Conservation (phyloP, 2,888 invertebrate species). For the Craniophora ligustri region DNA sequence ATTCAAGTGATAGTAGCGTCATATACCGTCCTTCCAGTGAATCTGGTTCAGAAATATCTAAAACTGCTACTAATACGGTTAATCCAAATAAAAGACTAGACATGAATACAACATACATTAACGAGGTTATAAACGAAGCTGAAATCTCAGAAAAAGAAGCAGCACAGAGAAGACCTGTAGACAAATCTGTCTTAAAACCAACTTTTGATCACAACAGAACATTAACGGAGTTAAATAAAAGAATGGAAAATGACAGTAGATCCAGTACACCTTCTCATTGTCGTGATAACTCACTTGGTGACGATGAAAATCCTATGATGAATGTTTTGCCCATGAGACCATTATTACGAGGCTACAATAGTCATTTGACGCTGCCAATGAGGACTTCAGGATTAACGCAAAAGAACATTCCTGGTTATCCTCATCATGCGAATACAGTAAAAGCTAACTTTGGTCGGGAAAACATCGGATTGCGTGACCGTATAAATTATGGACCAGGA, state of each 20-base stretch:
- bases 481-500: slow-evolving; percentile 87
- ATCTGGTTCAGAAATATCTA: slow-evolving; percentile 90
- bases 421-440: slow-evolving; percentile 87
- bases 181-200: slow-evolving; percentile 68
- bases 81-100: slow-evolving; percentile 86
- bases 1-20: slow-evolving; percentile 92
- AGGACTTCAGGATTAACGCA: slow-evolving; percentile 85
- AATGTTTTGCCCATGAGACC: slow-evolving; percentile 98
- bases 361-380: slow-evolving; percentile 93
- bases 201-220: slow-evolving; percentile 76
- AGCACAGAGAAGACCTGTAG: slow-evolving; percentile 74
- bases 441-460: slow-evolving; percentile 87
- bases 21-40: slow-evolving; percentile 93
- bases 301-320: slow-evolving; percentile 92
- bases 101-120: slow-evolving; percentile 86
- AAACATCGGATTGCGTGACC: slow-evolving; percentile 84
- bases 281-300: slow-evolving; percentile 87
- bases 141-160: slow-evolving; percentile 85
- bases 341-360: slow-evolving; percentile 93
- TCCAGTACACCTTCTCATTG: slow-evolving; percentile 86
- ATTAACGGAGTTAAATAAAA: slow-evolving; percentile 73
- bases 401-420: slow-evolving; percentile 83
- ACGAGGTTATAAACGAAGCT: slow-evolving; percentile 87
- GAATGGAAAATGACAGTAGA: slow-evolving; percentile 74
- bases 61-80: slow-evolving; percentile 72